phyloP scores from a whole-genome alignment of 2,888 invertebrate species.

The Calliphora vomitoria region DNA sequence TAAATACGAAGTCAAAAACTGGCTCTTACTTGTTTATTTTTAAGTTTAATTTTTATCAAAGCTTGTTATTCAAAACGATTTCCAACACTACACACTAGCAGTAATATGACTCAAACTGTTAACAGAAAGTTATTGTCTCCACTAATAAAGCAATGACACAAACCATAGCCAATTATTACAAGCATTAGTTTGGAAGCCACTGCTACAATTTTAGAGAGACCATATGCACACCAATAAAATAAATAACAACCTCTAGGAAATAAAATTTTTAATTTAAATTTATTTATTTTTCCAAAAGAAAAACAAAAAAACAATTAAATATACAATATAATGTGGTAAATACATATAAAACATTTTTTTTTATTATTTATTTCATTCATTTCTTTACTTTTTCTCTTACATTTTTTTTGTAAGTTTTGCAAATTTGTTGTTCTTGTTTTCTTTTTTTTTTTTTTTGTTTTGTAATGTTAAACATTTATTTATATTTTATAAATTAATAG shows the following conservation, averaged over 20 bases:
- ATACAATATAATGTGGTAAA: conserved; percentile 55
- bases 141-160: neutral
- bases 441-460: conserved; percentile 18
- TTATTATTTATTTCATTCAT: conserved; percentile 1
- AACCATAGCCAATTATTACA: neutral
- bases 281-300: conserved; percentile 49
- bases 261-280: neutral
- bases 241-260: neutral
- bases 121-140: neutral
- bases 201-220: neutral
- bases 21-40: too few species aligned
- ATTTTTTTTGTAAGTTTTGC: conserved; percentile 7
- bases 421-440: too few species aligned
- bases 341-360: conserved; percentile 63
- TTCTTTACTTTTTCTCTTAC: conserved; percentile 17
- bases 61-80: neutral
- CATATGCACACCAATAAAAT: neutral
- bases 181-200: neutral
- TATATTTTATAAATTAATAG: conserved; percentile 12
- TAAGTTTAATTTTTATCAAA: too few species aligned
- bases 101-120: neutral
- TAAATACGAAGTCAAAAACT: too few species aligned
- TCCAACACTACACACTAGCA: neutral
- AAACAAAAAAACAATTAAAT: conserved; percentile 59
- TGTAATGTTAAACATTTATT: conserved; percentile 35